These are phyloP conservation scores for Watsonalla binaria DNA, from an alignment of 2,888 invertebrate species.

Conservation along the genomic window DNA sequence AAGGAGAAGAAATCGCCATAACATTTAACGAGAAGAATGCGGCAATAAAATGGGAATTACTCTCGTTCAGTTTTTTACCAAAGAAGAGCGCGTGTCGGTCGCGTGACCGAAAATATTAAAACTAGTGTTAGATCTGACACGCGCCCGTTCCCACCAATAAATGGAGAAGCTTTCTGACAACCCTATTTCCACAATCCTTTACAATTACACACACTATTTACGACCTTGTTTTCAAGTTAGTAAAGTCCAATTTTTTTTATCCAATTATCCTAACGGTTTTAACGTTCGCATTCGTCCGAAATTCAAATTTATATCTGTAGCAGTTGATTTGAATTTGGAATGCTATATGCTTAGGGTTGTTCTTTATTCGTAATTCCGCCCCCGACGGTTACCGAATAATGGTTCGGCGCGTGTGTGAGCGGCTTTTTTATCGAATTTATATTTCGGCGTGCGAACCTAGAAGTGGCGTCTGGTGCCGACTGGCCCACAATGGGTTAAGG, in stretches of 20 bases:
- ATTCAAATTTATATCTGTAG: constrained; percentile 10
- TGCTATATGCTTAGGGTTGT: constrained; percentile 50
- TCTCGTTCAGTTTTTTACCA: constrained; percentile 73
- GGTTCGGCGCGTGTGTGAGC: constrained; percentile 62
- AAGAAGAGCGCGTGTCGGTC: constrained; percentile 61
- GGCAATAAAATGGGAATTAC: constrained; percentile 75
- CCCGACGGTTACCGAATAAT: constrained; percentile 77
- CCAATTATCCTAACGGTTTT: background rate
- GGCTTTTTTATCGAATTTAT: constrained; percentile 71
- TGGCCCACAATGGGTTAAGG: constrained; percentile 41
- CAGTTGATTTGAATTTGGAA: constrained; percentile 25
- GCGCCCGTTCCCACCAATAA: constrained; percentile 78
- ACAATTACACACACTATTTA: constrained; percentile 13
- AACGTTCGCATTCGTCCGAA: constrained; percentile 9
- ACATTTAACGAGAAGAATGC: constrained; percentile 72
- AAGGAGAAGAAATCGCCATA: constrained; percentile 45
- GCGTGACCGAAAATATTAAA: constrained; percentile 74
- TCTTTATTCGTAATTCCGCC: constrained; percentile 69
- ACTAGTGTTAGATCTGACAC: constrained; percentile 78
- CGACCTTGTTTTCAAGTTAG: constrained; percentile 9
- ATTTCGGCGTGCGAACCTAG: constrained; percentile 65
- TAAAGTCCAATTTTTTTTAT: background rate
- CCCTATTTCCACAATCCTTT: constrained; percentile 40
- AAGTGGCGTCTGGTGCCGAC: constrained; percentile 68
- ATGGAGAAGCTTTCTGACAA: constrained; percentile 65